phyloP scores from a whole-genome alignment of 2,113 vertebrate genomes.

The Atractosteus spatula region DNA sequence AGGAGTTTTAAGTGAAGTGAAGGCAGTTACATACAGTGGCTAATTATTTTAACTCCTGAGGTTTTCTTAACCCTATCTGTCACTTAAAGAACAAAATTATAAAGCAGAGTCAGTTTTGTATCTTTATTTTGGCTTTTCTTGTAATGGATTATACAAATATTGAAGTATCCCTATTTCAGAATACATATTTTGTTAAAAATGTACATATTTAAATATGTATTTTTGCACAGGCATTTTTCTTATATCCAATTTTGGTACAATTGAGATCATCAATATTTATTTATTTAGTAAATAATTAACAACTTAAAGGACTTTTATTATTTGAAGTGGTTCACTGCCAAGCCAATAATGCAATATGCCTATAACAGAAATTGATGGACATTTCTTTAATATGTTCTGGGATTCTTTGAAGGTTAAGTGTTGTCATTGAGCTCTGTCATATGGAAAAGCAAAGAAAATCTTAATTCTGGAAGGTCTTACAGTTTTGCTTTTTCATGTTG shows the following conservation, averaged over 20 bases:
- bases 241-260: conserved; percentile 95
- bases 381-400: conserved; percentile 56
- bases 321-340: conserved; percentile 99
- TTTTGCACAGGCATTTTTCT: conserved; percentile 99
- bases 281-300: conserved; percentile 80
- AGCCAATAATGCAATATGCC: conserved; percentile 85
- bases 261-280: conserved; percentile 97
- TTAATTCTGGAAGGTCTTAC: conserved; percentile 46
- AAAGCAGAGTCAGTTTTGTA: conserved; percentile 52
- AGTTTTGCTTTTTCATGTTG: conserved; percentile 44
- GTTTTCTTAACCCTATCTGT: conserved; percentile 80
- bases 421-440: conserved; percentile 57
- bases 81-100: conserved; percentile 48
- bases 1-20: too few relatives aligned
- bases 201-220: conserved; percentile 99
- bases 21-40: conserved; percentile 13
- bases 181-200: conserved; percentile 99
- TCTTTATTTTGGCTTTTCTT: conserved; percentile 80
- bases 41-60: conserved; percentile 69
- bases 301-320: conserved; percentile 83
- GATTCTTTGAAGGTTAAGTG: conserved; percentile 48
- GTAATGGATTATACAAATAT: conserved; percentile 81
- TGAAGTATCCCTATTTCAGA: conserved; percentile 96
- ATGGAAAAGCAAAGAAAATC: conserved; percentile 43
- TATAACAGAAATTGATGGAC: conserved; percentile 57